Evolutionary conservation across 2,888 invertebrate genomes (phyloP).

Genomic region (Chesias legatella): DNA sequence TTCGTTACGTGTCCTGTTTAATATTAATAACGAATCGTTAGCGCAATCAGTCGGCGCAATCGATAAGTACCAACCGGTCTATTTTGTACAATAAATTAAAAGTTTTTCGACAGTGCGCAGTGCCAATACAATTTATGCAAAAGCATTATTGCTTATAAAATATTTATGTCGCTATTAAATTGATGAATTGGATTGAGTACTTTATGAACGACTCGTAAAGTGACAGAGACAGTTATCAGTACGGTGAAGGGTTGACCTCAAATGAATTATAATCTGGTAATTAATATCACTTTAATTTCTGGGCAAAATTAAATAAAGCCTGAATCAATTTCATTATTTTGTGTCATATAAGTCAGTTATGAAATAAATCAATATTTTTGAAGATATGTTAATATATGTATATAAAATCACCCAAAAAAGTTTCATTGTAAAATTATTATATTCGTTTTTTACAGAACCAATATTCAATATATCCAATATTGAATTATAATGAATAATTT

Average conservation of each 20-base stretch:
- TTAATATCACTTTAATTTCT: too few relatives aligned
- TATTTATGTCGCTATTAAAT: conserved; percentile 25
- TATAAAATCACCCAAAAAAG: too few relatives aligned
- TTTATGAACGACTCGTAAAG: conserved; percentile 26
- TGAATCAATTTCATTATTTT: too few relatives aligned
- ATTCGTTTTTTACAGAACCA: too few relatives aligned
- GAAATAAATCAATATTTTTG: too few relatives aligned
- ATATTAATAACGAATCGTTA: conserved; percentile 26
- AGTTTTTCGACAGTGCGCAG: conserved; percentile 23
- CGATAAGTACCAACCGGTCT: conserved; percentile 13
- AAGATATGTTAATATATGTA: too few relatives aligned
- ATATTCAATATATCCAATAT: too few relatives aligned
- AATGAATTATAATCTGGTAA: not conserved
- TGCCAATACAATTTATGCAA: conserved; percentile 29
- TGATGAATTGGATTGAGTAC: conserved; percentile 31
- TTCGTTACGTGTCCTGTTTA: conserved; percentile 22
- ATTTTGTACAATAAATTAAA: conserved; percentile 19
- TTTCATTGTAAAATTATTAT: too few relatives aligned
- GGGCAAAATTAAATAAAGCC: too few relatives aligned
- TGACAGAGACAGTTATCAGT: conserved; percentile 19
- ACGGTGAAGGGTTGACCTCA: conserved; percentile 18
- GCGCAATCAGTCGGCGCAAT: conserved; percentile 20
- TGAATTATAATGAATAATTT: too few relatives aligned
- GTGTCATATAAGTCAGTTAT: too few relatives aligned
- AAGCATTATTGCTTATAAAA: conserved; percentile 22